Evolutionary conservation across 2,113 vertebrate genomes (phyloP), one percentile per base, ranked within the genome.

Genomic region (Rafetus swinhoei): DNA sequence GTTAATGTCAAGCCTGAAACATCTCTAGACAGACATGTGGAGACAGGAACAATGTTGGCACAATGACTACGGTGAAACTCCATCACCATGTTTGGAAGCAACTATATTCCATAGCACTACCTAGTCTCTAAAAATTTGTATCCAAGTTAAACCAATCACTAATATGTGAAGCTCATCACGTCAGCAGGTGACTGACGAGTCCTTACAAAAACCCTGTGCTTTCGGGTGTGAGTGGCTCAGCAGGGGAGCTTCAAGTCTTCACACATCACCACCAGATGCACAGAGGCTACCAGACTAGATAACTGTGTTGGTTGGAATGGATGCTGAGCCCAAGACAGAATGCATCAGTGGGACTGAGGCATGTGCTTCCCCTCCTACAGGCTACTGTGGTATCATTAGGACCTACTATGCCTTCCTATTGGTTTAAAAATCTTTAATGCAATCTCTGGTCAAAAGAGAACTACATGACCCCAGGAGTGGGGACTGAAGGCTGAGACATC

Each of bases 281-380:
- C 45, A 19, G 0, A 57, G 39, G 39, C 19, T 12, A 45, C 14
- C 4, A 18, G 21, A 29, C 76, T 76, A 54, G 45, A 45, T 6
- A 76, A 12, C 7, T 7, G 72, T 45, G n/a, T 10, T 69, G 1
- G 2, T 2, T 65, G 27, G 52, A 0, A 5, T 52, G 52, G 88
- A 9, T 69, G 11, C 16, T 54, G 79, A 25, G 11, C 13, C 39
- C 1, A 3, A 16, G 53, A 19, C 9, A 9, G 24, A 56, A 50
- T 0, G 13, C n/a, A 60, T 11, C 13, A 79, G 1, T 50, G 0
- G 4, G 22, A 29, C 21, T 14, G 59, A 32, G 27, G 3, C 13
- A 1, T 3, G 9, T 39, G 72, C 53, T 57, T 53, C 27, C 69
- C 24, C 24, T 88, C 13, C 62, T 1, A 9, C 0, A 7, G 29